Percentiles rank a stretch among this genome's conserved stretches.
phyloP scores from a whole-genome alignment of 2,113 vertebrate species.

The Dicentrarchus labrax region DNA sequence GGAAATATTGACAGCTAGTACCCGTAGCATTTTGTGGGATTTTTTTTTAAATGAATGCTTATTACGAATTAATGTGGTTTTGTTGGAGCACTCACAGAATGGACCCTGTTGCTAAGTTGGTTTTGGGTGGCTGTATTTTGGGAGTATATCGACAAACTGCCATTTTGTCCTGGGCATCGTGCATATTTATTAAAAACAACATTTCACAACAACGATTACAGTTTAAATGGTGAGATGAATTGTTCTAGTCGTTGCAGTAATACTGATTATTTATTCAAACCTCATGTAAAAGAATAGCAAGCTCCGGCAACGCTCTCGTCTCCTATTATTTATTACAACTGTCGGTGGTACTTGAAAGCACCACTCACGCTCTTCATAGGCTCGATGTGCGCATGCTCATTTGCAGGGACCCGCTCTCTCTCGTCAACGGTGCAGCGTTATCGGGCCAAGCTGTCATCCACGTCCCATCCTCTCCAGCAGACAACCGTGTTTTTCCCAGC shows the following conservation, averaged over 20 bases:
- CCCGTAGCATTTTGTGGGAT: background rate
- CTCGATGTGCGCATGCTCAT: conserved; percentile 46
- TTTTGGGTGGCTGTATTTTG: background rate
- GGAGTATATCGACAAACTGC: background rate
- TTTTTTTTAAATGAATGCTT: background rate
- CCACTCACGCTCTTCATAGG: background rate
- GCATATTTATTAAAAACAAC: background rate
- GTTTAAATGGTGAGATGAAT: background rate
- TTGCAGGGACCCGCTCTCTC: background rate
- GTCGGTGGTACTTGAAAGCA: conserved; percentile 23
- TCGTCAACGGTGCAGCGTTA: conserved; percentile 41
- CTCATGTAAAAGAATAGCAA: background rate
- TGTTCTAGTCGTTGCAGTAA: background rate
- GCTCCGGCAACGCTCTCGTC: no score
- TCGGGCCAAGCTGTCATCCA: conserved; percentile 53
- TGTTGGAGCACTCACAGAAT: background rate
- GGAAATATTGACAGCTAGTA: background rate
- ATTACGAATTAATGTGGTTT: background rate
- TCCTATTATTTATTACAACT: background rate
- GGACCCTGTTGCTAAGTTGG: background rate
- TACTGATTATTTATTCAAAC: background rate
- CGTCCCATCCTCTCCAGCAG: background rate
- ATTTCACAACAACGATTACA: background rate
- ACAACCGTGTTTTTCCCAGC: background rate
- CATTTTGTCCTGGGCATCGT: background rate